Conservation (phyloP, 2,797 vertebrate genomes). For the Neosalanx taihuensis region DNA sequence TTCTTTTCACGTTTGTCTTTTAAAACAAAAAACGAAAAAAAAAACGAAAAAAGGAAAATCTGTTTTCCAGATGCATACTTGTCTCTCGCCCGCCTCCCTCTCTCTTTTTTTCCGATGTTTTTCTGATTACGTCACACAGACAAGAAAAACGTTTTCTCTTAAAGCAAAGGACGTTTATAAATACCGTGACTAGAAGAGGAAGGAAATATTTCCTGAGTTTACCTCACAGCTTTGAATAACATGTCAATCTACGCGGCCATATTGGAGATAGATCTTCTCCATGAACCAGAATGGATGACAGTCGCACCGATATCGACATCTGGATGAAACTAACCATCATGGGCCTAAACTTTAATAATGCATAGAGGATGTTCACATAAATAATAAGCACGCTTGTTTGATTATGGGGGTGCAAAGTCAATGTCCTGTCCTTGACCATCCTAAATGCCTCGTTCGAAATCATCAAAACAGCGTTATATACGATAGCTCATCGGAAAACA, state of each 20-base stretch:
- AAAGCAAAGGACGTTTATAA: conserved; percentile 4
- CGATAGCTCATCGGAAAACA: neutral
- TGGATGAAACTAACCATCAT: neutral
- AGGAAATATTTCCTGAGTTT: neutral
- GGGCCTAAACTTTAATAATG: neutral
- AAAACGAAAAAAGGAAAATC: conserved; percentile 31
- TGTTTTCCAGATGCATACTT: conserved; percentile 72
- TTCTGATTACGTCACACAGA: conserved; percentile 59
- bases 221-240: conserved; percentile 12
- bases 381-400: neutral
- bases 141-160: conserved; percentile 46
- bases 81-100: neutral
- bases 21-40: conserved; percentile 13
- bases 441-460: neutral
- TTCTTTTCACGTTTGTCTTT: conserved; percentile 24
- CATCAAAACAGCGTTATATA: neutral
- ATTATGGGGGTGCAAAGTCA: neutral
- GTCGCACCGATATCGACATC: neutral
- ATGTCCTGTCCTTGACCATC: neutral
- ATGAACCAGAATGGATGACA: neutral
- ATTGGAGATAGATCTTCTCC: neutral
- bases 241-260: conserved; percentile 11
- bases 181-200: conserved; percentile 5
- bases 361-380: neutral
- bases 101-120: conserved; percentile 23